Percentiles rank a stretch among this genome's conserved stretches.
phyloP scores from a whole-genome alignment of 1,140 invertebrate species.

The Mamestra configurata region DNA sequence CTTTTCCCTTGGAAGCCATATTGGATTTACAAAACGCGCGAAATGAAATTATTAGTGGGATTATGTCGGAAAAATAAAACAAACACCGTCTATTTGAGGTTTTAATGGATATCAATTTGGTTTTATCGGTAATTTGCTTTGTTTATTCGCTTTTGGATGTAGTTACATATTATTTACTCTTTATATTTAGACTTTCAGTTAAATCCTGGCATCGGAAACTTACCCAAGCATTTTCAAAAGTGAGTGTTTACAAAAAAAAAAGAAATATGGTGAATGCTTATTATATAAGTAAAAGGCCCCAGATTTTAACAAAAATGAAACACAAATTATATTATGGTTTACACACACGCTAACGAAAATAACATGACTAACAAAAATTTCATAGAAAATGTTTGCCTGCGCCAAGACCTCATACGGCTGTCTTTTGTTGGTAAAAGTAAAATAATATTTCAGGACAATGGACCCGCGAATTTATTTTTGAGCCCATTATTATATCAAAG shows the following conservation, averaged over 20 bases:
- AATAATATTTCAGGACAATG: constrained; percentile 26
- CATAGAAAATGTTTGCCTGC: constrained; percentile 28
- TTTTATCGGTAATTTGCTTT: neutral
- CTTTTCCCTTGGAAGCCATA: constrained; percentile 57
- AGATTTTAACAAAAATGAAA: neutral
- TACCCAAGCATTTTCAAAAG: neutral
- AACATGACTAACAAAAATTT: constrained; percentile 23
- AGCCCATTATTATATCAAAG: constrained; percentile 39
- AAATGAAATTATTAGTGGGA: constrained; percentile 57
- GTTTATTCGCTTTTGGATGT: neutral
- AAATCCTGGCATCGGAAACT: neutral
- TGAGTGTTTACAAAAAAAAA: neutral
- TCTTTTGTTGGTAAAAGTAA: constrained; percentile 12
- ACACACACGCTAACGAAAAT: constrained; percentile 16
- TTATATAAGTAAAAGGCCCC: neutral
- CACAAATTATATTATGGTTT: constrained; percentile 23
- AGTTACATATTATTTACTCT: neutral
- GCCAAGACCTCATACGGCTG: neutral
- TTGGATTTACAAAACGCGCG: constrained; percentile 59
- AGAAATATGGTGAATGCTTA: too few species aligned
- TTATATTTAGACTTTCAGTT: neutral
- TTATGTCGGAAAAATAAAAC: constrained; percentile 55
- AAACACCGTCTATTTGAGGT: constrained; percentile 8
- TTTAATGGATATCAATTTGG: neutral
- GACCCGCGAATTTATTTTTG: constrained; percentile 9